phyloP scores from a whole-genome alignment of 2,888 invertebrate genomes.

The Empis stercorea region DNA sequence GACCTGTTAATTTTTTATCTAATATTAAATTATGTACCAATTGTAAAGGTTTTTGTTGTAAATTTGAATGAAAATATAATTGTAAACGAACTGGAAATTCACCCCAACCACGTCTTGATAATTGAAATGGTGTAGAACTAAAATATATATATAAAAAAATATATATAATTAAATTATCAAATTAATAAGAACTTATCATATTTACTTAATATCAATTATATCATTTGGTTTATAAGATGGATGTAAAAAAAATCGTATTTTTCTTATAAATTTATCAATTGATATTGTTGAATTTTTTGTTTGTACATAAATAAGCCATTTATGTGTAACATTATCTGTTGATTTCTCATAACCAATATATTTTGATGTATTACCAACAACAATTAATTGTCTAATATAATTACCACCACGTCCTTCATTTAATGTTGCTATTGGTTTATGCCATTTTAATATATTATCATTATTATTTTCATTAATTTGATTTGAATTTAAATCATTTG shows the following conservation, averaged over 20 bases:
- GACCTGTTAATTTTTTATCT: conserved; percentile 68
- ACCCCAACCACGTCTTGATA: conserved; percentile 81
- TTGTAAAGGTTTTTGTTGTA: conserved; percentile 62
- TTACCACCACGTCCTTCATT: conserved; percentile 42
- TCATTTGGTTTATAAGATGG: conserved; percentile 81
- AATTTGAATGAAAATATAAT: conserved; percentile 58
- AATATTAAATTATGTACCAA: conserved; percentile 68
- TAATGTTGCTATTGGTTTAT: conserved; percentile 35
- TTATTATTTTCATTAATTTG: background rate
- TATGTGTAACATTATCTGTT: conserved; percentile 60
- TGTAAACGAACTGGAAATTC: conserved; percentile 77
- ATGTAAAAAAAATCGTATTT: conserved; percentile 69
- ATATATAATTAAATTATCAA: background rate
- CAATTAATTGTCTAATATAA: conserved; percentile 42
- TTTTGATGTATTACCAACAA: conserved; percentile 64
- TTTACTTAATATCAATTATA: conserved; percentile 61
- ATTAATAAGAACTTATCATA: conserved; percentile 17
- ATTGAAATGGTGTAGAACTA: conserved; percentile 67
- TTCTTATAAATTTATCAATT: conserved; percentile 50
- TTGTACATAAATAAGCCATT: conserved; percentile 82
- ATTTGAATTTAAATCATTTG: background rate
- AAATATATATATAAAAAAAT: conserved; percentile 1
- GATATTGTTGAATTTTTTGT: conserved; percentile 48
- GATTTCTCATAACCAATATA: conserved; percentile 58
- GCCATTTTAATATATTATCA: conserved; percentile 11